Base-by-base conservation (phyloP, 1,140 invertebrate species). In the Dinoponera quadriceps region DNA sequence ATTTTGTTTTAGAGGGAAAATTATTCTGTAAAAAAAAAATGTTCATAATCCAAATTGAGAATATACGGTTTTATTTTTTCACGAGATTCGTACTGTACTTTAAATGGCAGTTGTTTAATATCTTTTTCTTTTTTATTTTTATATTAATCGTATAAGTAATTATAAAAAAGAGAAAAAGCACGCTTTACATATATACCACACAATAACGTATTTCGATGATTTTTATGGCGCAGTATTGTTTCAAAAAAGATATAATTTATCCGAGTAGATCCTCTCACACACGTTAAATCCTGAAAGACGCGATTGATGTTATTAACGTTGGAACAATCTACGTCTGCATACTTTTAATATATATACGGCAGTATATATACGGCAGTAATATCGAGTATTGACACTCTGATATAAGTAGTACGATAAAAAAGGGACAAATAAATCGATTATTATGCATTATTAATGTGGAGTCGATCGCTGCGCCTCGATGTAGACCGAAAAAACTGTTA, bases 371-470 rank as follows among this genome's bases (percentile, higher is more conserved):
- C 16, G 68, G 48, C n/a, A 51, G 25, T 5, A 66, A 33, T 65
- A 22, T 65, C 44, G 27, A 57, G 1, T 82, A 83, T 60, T 63
- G 78, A 83, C 82, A 72, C 48, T 73, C 29, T 77, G 82, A 60
- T 87, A 88, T 88, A 88, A 88, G 87, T 87, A 88, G 18, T 77
- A 85, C 65, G 51, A 72, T 87, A 44, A 11, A 44, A 44, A 44
- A 44, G 38, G 38, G 7, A 9, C 38, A 44, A 44, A 44, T 44
- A 87, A 87, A 87, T 88, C 87, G 82, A 72, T 88, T 83, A n/a
- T 48, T 60, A 48, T 16, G 13, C 38, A 48, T 74, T 63, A 49
- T 82, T 54, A 83, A 44, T 62, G 22, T 87, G 25, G 57, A 62
- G 22, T 66, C 51, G 4, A 54, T 38, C 74, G 27, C 9, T 48